These are phyloP conservation scores for Thelaira solivaga DNA, from an alignment of 2,888 invertebrate genomes.

Conservation along the genomic window DNA sequence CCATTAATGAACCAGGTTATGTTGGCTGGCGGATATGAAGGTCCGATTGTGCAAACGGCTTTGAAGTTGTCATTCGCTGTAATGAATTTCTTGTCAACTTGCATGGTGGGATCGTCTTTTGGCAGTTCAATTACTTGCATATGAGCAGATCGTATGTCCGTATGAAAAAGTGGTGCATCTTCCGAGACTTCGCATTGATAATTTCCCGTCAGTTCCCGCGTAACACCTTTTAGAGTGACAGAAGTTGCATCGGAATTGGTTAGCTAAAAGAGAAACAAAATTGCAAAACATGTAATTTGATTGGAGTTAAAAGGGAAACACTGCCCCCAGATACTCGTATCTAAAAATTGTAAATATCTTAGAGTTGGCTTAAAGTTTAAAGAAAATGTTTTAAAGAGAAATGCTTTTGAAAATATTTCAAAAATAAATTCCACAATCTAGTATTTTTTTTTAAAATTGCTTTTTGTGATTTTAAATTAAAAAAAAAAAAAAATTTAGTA, in stretches of 20 bases:
- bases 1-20: constrained; percentile 80
- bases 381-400: too few species aligned
- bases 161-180: constrained; percentile 80
- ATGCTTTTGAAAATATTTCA: too few species aligned
- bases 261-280: constrained; percentile 72
- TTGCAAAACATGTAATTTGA: not conserved
- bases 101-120: constrained; percentile 78
- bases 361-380: too few species aligned
- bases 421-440: too few species aligned
- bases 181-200: constrained; percentile 81
- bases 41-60: constrained; percentile 79
- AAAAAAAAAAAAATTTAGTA: too few species aligned
- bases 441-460: too few species aligned
- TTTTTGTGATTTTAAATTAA: too few species aligned
- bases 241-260: constrained; percentile 79
- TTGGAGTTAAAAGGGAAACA: not conserved
- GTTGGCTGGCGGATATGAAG: constrained; percentile 79
- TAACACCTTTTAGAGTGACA: constrained; percentile 79
- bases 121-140: constrained; percentile 80
- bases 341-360: too few species aligned
- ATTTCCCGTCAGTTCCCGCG: constrained; percentile 79
- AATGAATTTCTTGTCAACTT: constrained; percentile 78
- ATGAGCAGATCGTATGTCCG: constrained; percentile 78
- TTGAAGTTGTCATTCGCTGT: constrained; percentile 78
- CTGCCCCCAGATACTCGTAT: too few species aligned